These are phyloP conservation scores for Miniopterus natalensis DNA, from an alignment of 2,113 vertebrate genomes.

Conservation along the genomic window DNA sequence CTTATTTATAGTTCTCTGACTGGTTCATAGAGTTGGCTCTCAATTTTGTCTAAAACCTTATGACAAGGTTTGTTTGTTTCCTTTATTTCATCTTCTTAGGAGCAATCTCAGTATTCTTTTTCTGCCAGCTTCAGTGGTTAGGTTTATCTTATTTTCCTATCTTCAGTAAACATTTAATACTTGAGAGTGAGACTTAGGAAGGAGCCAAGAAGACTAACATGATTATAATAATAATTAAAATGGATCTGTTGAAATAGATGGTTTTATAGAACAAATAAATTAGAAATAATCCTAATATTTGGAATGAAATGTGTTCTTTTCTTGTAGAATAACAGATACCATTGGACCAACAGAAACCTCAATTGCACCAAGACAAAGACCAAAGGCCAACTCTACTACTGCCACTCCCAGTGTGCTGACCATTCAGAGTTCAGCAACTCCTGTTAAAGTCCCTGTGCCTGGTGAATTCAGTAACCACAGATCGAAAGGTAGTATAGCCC, in stretches of 20 bases:
- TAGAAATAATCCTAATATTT: conserved; percentile 38
- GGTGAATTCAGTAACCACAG: conserved; percentile 90
- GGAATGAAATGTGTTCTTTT: conserved; percentile 33
- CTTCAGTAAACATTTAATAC: conserved; percentile 15
- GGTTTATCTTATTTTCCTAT: background rate
- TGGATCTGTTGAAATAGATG: background rate
- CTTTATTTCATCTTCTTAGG: conserved; percentile 22
- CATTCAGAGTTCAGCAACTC: conserved; percentile 93
- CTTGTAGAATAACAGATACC: conserved; percentile 94
- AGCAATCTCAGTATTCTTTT: background rate
- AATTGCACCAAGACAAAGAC: conserved; percentile 97
- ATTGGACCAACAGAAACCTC: conserved; percentile 98
- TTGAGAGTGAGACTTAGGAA: background rate
- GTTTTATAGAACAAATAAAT: conserved; percentile 23
- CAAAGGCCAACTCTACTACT: conserved; percentile 91
- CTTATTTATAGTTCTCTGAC: conserved; percentile 33
- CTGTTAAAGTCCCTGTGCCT: conserved; percentile 92
- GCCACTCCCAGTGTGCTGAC: conserved; percentile 91
- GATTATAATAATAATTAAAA: conserved; percentile 18
- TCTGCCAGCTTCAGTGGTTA: background rate
- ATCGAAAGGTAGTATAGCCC: conserved; percentile 91
- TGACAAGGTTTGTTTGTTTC: background rate
- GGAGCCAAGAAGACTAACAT: background rate
- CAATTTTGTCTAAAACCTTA: background rate
- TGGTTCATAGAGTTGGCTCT: background rate